Evolutionary conservation across 2,797 vertebrate genomes (phyloP).

Genomic region (Coluber constrictor): DNA sequence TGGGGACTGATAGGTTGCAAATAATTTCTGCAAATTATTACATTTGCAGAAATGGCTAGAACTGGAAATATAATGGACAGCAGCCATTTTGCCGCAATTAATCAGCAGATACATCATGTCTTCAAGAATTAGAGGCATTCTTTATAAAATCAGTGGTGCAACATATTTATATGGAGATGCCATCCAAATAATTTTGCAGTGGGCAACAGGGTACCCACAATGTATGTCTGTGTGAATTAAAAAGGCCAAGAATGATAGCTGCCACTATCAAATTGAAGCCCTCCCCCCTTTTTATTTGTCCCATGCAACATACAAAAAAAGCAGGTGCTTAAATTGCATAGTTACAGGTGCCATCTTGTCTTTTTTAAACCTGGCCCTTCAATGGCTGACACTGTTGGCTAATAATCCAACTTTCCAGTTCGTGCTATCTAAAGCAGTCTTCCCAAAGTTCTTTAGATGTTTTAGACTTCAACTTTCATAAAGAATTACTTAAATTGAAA

Average conservation of each 20-base stretch:
- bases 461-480: neutral
- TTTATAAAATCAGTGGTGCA: neutral
- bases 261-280: neutral
- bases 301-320: neutral
- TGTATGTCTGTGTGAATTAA: neutral
- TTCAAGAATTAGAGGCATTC: neutral
- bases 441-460: neutral
- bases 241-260: neutral
- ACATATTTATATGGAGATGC: neutral
- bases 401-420: neutral
- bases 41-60: neutral
- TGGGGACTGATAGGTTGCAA: fast-evolving
- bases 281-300: neutral
- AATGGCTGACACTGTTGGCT: neutral
- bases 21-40: neutral
- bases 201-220: neutral
- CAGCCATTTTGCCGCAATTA: neutral
- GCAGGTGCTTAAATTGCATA: neutral
- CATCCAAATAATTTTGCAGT: neutral
- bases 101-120: neutral
- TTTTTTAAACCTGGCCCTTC: neutral
- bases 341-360: neutral
- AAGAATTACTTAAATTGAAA: neutral
- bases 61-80: neutral
- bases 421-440: neutral